Conservation (phyloP, 2,113 vertebrate species). For the cat (Felis catus) region DNA sequence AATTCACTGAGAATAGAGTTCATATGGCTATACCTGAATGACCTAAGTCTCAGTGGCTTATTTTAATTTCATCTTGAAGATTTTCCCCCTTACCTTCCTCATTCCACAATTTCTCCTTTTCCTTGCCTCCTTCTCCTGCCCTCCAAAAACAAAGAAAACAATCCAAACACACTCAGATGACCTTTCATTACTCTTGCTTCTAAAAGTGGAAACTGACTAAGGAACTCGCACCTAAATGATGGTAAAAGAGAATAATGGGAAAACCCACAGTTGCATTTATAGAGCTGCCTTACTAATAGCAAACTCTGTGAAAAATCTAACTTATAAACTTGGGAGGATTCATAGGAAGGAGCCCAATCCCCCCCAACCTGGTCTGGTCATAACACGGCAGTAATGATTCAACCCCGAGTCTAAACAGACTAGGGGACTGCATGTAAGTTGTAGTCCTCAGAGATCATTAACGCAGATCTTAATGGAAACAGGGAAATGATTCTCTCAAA, state of each 20-base stretch:
- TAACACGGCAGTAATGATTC: not conserved
- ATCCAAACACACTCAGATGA: not conserved
- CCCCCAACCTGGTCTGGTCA: not conserved
- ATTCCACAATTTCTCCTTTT: not conserved
- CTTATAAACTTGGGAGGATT: not conserved
- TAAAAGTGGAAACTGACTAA: conserved; percentile 23
- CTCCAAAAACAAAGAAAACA: not conserved
- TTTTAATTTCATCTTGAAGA: conserved; percentile 43
- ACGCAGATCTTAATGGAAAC: not conserved
- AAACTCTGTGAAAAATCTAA: conserved; percentile 6
- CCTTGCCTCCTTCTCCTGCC: not conserved
- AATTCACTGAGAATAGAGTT: not conserved
- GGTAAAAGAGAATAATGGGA: not conserved
- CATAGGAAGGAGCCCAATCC: not conserved
- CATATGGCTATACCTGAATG: not conserved
- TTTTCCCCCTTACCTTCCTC: not conserved
- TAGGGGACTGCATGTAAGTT: not conserved
- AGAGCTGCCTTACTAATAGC: conserved; percentile 53
- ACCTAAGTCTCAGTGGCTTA: not conserved
- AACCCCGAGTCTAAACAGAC: not conserved
- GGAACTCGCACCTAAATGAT: conserved; percentile 5
- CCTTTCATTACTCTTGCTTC: conserved; percentile 8
- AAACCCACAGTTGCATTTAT: conserved; percentile 9
- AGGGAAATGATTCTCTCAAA: conserved; percentile 1
- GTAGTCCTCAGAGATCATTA: not conserved